Base-by-base conservation (phyloP, 2,113 vertebrate genomes). In the Limanda limanda region DNA sequence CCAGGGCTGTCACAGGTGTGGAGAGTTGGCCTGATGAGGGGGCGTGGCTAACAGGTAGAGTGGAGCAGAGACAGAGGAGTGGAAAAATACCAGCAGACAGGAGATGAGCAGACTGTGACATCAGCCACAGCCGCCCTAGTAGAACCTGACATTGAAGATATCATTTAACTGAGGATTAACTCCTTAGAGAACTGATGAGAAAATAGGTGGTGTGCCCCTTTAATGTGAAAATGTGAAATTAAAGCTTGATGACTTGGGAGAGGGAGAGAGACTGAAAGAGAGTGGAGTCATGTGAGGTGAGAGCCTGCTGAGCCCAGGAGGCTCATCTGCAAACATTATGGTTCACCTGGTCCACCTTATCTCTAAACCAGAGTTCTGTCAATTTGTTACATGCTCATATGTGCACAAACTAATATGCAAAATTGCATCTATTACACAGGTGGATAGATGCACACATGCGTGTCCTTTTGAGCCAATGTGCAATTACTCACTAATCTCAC, bases 301-400 rank as follows among this genome's bases (percentile, higher is more conserved):
- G 52, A 74, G 37, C 69, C 66, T 4, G 18, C 67, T 37, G 81
- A 65, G 31, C 68, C 56, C 76, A 47, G 56, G 60, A 75, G 70
- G 61, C 74, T 86, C 76, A 57, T 86, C 71, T 68, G 27, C 48
- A 60, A 52, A 76, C 82, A 84, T 75, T 65, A 79, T 11, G 17
- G 12, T 68, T 76, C 79, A 74, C 85, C 81, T 91, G 83, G 57
- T 82, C 51, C 76, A 82, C 66, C 72, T 81, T 10, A 78, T 65
- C 40, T 55, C 67, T 48, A 48, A 79, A 57, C 65, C 56, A 56
- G 10, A 66, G 35, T 27, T 42, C 51, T 25, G 47, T 42, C 57
- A 64, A 74, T 75, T 25, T 63, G 79, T 68, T 82, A 58, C 31
- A 63, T 23, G 35, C 66, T 67, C 77, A 80, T 56, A 68, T 68